phyloP scores from a whole-genome alignment of 2,888 invertebrate genomes.

The Hirtodrosophila alboralis region DNA sequence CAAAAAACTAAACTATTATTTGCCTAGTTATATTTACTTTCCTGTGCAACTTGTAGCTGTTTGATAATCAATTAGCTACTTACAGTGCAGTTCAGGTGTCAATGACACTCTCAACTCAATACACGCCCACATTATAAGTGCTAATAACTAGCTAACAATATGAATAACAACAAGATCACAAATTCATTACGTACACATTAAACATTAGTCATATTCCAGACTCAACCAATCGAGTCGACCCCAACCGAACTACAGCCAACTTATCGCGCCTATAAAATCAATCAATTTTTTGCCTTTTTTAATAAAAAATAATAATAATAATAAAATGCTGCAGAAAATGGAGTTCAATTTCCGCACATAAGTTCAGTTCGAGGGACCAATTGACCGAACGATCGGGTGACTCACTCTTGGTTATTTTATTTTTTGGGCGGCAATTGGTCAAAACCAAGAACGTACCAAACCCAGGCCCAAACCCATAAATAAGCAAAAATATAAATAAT shows the following conservation, averaged over 20 bases:
- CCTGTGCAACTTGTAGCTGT: not conserved
- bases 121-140: conserved; percentile 47
- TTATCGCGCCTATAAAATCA: conserved; percentile 77
- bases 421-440: conserved; percentile 65
- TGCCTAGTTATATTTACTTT: too few species aligned
- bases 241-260: conserved; percentile 51
- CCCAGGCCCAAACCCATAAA: conserved; percentile 63
- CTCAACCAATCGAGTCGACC: conserved; percentile 22
- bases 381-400: conserved; percentile 42
- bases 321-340: conserved; percentile 61
- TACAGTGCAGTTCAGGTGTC: conserved; percentile 33
- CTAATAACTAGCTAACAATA: conserved; percentile 57
- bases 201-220: conserved; percentile 67
- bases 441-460: conserved; percentile 43
- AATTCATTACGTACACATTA: conserved; percentile 26
- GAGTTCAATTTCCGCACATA: conserved; percentile 69
- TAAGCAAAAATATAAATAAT: conserved; percentile 59
- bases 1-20: too few species aligned
- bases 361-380: conserved; percentile 19
- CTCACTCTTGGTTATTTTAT: conserved; percentile 38
- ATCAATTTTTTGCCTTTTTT: conserved; percentile 56
- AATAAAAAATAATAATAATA: conserved; percentile 44
- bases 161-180: conserved; percentile 63
- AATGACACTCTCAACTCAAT: conserved; percentile 42
- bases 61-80: conserved; percentile 22